These are phyloP conservation scores for Dascillus cervinus DNA, from an alignment of 2,888 invertebrate species.

Conservation along the genomic window DNA sequence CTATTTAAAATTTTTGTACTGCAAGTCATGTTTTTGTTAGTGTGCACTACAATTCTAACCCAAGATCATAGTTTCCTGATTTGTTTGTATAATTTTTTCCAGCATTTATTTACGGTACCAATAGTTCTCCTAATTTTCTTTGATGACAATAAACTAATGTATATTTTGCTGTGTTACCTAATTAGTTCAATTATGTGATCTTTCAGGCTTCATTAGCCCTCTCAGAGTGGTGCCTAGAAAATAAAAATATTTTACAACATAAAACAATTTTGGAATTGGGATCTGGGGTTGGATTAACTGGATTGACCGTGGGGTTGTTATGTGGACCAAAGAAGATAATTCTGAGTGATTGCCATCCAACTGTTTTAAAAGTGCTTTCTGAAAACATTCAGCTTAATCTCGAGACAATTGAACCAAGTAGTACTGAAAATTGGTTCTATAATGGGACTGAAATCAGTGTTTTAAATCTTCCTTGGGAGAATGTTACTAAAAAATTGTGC, in stretches of 20 bases:
- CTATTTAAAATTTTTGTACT: too few relatives aligned
- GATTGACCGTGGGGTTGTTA: conserved; percentile 51
- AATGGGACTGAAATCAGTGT: conserved; percentile 24
- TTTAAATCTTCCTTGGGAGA: conserved; percentile 46
- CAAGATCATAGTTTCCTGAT: too few relatives aligned
- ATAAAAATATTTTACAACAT: conserved; percentile 44
- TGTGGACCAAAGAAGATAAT: conserved; percentile 50
- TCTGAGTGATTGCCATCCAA: conserved; percentile 63
- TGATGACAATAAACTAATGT: conserved; percentile 8
- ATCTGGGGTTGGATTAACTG: conserved; percentile 68
- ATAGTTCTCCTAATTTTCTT: too few relatives aligned
- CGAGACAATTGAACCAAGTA: not conserved
- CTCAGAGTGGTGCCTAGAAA: conserved; percentile 60
- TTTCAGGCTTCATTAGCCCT: conserved; percentile 62
- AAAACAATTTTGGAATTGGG: conserved; percentile 67
- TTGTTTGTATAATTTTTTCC: too few relatives aligned
- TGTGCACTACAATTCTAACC: too few relatives aligned
- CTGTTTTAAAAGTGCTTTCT: conserved; percentile 54
- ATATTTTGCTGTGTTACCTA: not conserved
- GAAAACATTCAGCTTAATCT: conserved; percentile 60
- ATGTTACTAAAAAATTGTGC: conserved; percentile 29
- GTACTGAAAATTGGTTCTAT: not conserved
- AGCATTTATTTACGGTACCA: too few relatives aligned
- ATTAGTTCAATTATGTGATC: conserved; percentile 11
- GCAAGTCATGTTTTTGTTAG: too few relatives aligned